A percentile compares a stretch with the other conserved stretches of the same genome.
Evolutionary conservation across 2,113 vertebrate species (phyloP).

Genomic region (Sceloporus undulatus): DNA sequence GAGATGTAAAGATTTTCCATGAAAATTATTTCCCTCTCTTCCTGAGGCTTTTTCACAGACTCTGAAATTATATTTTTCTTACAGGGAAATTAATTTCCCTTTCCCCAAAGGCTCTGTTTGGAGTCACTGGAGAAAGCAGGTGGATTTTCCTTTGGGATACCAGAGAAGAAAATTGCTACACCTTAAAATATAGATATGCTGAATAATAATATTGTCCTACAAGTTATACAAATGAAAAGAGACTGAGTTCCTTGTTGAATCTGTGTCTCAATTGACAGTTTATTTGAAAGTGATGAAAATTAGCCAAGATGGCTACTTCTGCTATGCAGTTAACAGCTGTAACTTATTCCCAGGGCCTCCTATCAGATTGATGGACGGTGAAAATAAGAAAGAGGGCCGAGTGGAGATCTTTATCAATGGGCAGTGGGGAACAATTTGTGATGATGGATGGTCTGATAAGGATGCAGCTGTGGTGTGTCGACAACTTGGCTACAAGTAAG

Average conservation of each 20-base stretch:
- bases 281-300: conserved; percentile 25
- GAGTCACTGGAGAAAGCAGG: neutral
- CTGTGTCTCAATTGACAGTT: neutral
- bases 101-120: neutral
- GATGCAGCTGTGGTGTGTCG: conserved; percentile 94
- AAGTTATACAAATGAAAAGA: conserved; percentile 15
- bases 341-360: conserved; percentile 83
- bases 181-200: neutral
- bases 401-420: conserved; percentile 92
- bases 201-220: neutral
- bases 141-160: neutral
- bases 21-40: neutral
- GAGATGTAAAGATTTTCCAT: neutral
- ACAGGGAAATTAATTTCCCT: neutral
- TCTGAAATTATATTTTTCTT: neutral
- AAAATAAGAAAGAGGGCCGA: conserved; percentile 92
- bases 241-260: conserved; percentile 2
- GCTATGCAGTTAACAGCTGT: conserved; percentile 53
- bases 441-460: conserved; percentile 95
- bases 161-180: neutral
- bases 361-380: conserved; percentile 92
- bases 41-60: neutral
- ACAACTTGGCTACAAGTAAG: conserved; percentile 95
- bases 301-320: conserved; percentile 29
- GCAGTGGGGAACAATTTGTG: conserved; percentile 96